Base-by-base conservation (phyloP, 2,888 invertebrate species). In the Ptilodon capucinus region DNA sequence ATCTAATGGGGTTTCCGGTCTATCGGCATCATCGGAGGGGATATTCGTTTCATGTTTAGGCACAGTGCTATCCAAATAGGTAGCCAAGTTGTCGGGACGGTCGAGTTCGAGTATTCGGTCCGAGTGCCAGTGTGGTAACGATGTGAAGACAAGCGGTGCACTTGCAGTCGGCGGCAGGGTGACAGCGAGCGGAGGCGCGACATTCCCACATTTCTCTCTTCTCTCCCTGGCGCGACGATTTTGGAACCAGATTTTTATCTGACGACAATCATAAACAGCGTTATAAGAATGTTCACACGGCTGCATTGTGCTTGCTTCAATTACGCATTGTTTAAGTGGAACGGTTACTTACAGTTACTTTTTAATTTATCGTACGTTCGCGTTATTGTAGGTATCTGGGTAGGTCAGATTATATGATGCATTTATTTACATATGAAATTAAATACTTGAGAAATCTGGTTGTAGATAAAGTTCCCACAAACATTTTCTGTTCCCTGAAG, bases 161-260 rank as follows among this genome's bases (percentile, higher is more conserved):
- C 51, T 41, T 4, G 73, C 51, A 0, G 86, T 84, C 0, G 90
- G 75, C 3, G 84, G 81, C n/a, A 91, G 57, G 1, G 85, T 68
- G 1, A 88, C 71, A 1, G 78, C 81, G 17, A 72, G 63, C 1
- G 90, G 90, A 0, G 87, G 87, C 0, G 73, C 58, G 1, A 90
- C 81, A 18, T 54, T 77, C 1, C 66, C 60, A 43, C 73, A 78
- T 66, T 92, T 93, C 79, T 96, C 95, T 60, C 95, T 91, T 57
- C 95, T 86, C 68, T 95, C 95, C 25, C 95, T 91, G 0, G 96
- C 96, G 41, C 96, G 91, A 39, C 96, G 92, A 78, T 96, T 96
- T 92, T 96, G 95, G 76, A 96, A 96, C 96, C 96, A 96, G 63
- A 96, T 96, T 88, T 95, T 91, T 44, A 90, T 91, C 91, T 91